These are phyloP conservation scores for Bombus difficillimus DNA, from an alignment of 1,140 invertebrate genomes.

Conservation along the genomic window DNA sequence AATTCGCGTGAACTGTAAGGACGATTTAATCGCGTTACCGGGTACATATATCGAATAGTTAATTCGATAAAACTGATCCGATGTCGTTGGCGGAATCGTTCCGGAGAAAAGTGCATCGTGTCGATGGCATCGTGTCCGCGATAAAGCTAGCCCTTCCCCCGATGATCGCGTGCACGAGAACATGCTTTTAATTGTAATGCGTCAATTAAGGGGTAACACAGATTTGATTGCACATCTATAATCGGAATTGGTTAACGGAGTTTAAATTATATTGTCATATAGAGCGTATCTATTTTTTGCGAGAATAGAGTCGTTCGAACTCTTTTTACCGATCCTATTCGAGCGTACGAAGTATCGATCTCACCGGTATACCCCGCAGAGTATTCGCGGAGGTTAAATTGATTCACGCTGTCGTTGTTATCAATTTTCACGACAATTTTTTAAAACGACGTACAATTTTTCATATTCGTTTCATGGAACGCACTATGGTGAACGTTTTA, in stretches of 20 bases:
- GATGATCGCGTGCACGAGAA: constrained; percentile 1
- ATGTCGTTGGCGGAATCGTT: neutral
- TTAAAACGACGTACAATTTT: neutral
- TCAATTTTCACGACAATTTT: neutral
- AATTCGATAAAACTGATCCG: constrained; percentile 11
- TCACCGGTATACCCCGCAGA: too few relatives aligned
- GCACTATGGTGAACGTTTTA: neutral
- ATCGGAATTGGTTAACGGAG: neutral
- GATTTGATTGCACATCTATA: constrained; percentile 15
- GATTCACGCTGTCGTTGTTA: neutral
- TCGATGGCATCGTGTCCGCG: neutral
- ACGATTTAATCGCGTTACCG: neutral
- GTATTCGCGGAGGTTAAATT: neutral
- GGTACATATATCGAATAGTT: neutral
- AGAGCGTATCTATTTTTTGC: neutral
- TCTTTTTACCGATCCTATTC: neutral
- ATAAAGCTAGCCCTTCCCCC: neutral
- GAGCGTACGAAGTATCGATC: neutral
- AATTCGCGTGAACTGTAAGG: neutral
- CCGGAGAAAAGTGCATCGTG: neutral
- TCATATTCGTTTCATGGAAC: neutral
- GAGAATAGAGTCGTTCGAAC: neutral
- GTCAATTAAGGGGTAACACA: constrained; percentile 4
- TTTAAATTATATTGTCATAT: neutral
- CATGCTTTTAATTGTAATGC: neutral